These are phyloP conservation scores for Drosophila tanythrix DNA, from an alignment of 2,888 invertebrate species.

Conservation along the genomic window DNA sequence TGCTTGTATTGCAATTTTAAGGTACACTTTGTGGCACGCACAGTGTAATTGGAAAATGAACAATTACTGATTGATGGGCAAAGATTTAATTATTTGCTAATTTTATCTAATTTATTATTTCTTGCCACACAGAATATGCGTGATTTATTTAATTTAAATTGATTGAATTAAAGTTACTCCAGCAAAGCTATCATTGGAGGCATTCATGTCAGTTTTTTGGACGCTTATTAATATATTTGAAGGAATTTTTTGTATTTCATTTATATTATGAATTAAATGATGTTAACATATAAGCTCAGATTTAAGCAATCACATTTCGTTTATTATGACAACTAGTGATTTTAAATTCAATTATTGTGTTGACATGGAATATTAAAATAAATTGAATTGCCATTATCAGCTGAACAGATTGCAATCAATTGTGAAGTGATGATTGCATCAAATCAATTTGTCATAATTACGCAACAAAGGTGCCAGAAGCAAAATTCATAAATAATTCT, in stretches of 20 bases:
- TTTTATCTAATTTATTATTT: neutral
- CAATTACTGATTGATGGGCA: neutral
- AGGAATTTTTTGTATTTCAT: neutral
- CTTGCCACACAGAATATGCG: neutral
- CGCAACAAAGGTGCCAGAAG: slow-evolving; percentile 4
- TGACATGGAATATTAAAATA: neutral
- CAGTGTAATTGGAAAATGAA: neutral
- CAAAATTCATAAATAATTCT: slow-evolving; percentile 61
- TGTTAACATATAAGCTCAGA: neutral
- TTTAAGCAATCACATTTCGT: neutral
- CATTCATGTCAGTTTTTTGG: neutral
- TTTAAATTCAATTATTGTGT: neutral
- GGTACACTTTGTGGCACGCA: neutral
- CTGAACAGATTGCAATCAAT: slow-evolving; percentile 8
- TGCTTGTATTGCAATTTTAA: neutral
- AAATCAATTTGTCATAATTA: slow-evolving; percentile 70
- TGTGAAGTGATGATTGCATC: slow-evolving; percentile 19
- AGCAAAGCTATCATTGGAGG: neutral
- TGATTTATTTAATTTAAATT: neutral
- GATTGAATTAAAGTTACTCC: neutral
- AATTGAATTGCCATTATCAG: neutral
- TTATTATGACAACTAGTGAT: slow-evolving; percentile 1
- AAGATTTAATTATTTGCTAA: neutral
- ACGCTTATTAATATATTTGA: neutral
- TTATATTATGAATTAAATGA: neutral